Evolutionary conservation across 2,797 vertebrate species (phyloP).

Genomic region (Clarias laeviceps): DNA sequence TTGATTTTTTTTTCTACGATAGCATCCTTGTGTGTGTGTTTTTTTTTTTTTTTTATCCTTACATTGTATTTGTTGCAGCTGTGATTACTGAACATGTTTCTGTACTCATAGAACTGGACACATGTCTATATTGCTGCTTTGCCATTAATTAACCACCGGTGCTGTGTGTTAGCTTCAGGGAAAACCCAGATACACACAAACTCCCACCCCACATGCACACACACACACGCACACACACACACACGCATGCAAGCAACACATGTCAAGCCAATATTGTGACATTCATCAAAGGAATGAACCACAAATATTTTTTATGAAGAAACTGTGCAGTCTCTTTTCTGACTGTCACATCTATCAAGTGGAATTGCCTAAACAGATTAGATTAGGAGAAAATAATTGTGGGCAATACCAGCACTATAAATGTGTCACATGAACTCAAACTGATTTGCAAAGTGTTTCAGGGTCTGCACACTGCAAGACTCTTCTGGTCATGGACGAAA

Average conservation of each 20-base stretch:
- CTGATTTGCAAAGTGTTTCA: background rate
- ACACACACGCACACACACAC: conserved; percentile 22
- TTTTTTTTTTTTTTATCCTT: background rate
- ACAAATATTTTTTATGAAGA: background rate
- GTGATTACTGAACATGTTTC: background rate
- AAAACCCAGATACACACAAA: background rate
- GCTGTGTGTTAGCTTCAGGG: background rate
- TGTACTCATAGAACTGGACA: background rate
- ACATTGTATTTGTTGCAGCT: background rate
- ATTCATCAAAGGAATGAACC: conserved; percentile 18
- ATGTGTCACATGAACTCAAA: conserved; percentile 14
- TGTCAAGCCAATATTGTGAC: conserved; percentile 3
- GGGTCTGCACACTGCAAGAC: background rate
- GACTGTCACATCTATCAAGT: conserved; percentile 25
- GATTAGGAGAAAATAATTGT: conserved; percentile 9
- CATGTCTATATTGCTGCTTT: background rate
- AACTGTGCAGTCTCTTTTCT: background rate
- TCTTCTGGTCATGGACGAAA: background rate
- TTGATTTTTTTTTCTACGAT: background rate
- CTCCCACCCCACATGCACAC: background rate
- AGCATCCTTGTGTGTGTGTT: background rate
- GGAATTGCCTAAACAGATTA: conserved; percentile 10
- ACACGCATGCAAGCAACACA: background rate
- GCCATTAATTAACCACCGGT: background rate
- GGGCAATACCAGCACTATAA: background rate